Evolutionary conservation across 2,797 vertebrate genomes (phyloP), one percentile per base, ranked within the genome.

Genomic region (Lepilemur ruficaudatus): DNA sequence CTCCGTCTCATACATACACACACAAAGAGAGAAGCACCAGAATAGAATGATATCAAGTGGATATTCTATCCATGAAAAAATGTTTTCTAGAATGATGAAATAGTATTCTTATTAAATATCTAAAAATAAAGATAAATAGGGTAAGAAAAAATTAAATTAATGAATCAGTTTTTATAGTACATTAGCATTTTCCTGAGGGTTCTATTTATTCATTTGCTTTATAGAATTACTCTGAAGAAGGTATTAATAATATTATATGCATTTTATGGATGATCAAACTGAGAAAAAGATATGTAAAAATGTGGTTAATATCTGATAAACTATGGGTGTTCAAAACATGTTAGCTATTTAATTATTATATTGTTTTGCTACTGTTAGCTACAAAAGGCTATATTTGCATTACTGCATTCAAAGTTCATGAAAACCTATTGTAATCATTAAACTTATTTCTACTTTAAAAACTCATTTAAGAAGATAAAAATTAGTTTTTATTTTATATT

Each of bases 361-460:
- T 41, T 80, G 1, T 48, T 91, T 93, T 91, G 23, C 43, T 25
- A 4, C 3, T 93, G 11, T 84, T 61, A 79, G 5, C 9, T 61
- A 38, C 35, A 76, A 80, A 78, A 32, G 3, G 7, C 20, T 92
- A 4, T 72, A 35, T 57, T 83, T 95, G 25, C 12, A 43, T 79
- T 65, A 73, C 7, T 35, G 10, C 20, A 82, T 65, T 86, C 41
- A 94, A 87, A 93, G 43, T 7, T 81, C 23, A 59, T 35, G 30
- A 88, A 93, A 76, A 88, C 20, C 8, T 80, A 15, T 20, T 87
- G 4, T 35, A 67, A 9, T n/a, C 23, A 72, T 32, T 30, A 46
- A 46, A 63, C 85, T 65, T 35, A 82, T 43, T 94, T 94, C 41
- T 78, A 83, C 48, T 96, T 61, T 61, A 61, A 83, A 89, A 96